These are phyloP conservation scores for Nannoperca obscura DNA, from an alignment of 2,797 vertebrate genomes.

Conservation along the genomic window DNA sequence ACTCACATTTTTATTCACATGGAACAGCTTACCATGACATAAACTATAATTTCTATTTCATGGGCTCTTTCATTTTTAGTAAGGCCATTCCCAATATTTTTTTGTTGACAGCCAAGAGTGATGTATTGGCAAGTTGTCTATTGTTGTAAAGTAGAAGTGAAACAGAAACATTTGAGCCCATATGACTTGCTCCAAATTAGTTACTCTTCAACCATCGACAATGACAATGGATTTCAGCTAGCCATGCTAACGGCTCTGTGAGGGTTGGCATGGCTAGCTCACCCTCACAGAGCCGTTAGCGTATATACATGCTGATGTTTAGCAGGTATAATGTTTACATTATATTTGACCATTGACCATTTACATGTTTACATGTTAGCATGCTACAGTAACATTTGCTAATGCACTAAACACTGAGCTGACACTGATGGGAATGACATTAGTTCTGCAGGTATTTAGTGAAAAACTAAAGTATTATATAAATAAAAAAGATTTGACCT, in stretches of 20 bases:
- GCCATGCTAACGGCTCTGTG: too few relatives aligned
- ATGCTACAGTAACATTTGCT: neutral
- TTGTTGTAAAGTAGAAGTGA: constrained; percentile 18
- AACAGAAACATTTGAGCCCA: constrained; percentile 25
- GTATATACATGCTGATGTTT: neutral
- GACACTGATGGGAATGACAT: neutral
- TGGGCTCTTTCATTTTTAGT: constrained; percentile 35
- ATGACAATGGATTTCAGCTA: too few relatives aligned
- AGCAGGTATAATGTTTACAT: neutral
- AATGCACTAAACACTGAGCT: neutral
- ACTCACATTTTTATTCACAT: constrained; percentile 39
- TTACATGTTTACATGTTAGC: neutral
- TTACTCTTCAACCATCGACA: too few relatives aligned
- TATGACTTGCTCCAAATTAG: constrained; percentile 25
- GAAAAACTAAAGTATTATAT: neutral
- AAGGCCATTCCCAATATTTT: constrained; percentile 17
- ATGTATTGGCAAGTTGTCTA: constrained; percentile 39
- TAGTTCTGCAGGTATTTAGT: too few relatives aligned
- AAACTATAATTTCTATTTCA: constrained; percentile 53
- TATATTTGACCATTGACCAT: too few relatives aligned
- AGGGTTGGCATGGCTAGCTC: neutral
- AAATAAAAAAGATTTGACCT: neutral
- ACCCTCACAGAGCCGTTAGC: too few relatives aligned
- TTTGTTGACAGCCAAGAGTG: constrained; percentile 29
- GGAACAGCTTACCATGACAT: constrained; percentile 50